phyloP scores from a whole-genome alignment of 2,888 invertebrate genomes.

The Axea sp. region DNA sequence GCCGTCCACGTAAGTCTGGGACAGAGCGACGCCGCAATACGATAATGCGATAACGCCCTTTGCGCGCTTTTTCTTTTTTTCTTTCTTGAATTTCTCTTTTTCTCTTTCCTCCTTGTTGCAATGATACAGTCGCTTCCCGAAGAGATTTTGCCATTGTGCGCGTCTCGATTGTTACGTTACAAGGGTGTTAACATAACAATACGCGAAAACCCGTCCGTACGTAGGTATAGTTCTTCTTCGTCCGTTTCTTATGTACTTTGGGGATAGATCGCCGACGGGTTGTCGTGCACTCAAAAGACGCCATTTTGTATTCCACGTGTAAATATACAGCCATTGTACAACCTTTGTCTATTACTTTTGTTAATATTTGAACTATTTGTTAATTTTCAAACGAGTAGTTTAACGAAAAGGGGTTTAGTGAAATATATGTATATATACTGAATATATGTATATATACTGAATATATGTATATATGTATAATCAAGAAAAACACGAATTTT shows the following conservation, averaged over 20 bases:
- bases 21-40: slow-evolving; percentile 76
- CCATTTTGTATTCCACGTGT: slow-evolving; percentile 59
- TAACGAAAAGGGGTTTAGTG: no score
- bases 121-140: slow-evolving; percentile 56
- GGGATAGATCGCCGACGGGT: slow-evolving; percentile 60
- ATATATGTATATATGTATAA: no score
- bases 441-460: no score
- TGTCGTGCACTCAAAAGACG: slow-evolving; percentile 45
- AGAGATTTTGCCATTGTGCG: slow-evolving; percentile 73
- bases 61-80: slow-evolving; percentile 33
- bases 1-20: slow-evolving; percentile 70
- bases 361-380: no score
- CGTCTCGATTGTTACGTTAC: slow-evolving; percentile 75
- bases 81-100: slow-evolving; percentile 56
- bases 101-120: slow-evolving; percentile 26
- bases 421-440: no score
- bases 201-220: slow-evolving; percentile 67
- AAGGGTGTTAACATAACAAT: slow-evolving; percentile 78
- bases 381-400: no score
- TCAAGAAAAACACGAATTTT: no score
- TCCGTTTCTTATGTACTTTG: slow-evolving; percentile 53
- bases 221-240: slow-evolving; percentile 55
- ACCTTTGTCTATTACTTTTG: slow-evolving; percentile 2
- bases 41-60: slow-evolving; percentile 75
- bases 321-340: slow-evolving; percentile 34